Base-by-base conservation (phyloP, 2,113 vertebrate genomes). In the Quiscalus mexicanus region DNA sequence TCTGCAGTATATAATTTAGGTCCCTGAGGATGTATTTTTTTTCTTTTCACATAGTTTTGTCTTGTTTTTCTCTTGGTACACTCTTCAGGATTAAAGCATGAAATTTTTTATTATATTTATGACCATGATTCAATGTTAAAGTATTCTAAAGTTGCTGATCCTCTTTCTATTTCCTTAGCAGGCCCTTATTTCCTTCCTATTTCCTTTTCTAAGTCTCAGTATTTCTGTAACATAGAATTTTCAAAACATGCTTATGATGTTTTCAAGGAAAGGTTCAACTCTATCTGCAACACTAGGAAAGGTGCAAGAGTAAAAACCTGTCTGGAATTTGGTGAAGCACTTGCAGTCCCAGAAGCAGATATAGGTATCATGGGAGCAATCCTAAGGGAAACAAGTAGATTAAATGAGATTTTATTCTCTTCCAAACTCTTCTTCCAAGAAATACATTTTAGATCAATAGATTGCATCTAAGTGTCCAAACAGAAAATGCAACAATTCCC, bases 381-480 rank as follows among this genome's bases (percentile, higher is more conserved):
- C n/a, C 65, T 84, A 47, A 79, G 28, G 22, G 65, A 95, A 68
- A 17, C 22, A 2, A 6, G 12, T 71, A 53, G 49, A 52, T 91
- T 67, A 95, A 96, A 89, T 47, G 45, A 91, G 10, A 37, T 58
- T 96, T 92, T 85, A 8, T 49, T 67, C 27, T 93, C 19, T 94
- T 47, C 4, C 28, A 64, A 50, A 21, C 28, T 82, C 31, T 65
- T 92, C 27, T 65, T 94, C 81, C 60, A 90, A 74, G 60, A 93
- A 91, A 88, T 64, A 67, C 1, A 23, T 83, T 89, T 85, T 64
- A 55, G 39, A 91, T 89, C 74, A 44, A 41, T 83, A 93, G 59
- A 59, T 75, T 62, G 25, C 73, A 87, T 84, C 62, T 87, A 19
- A 88, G 18, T 37, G 35, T 77, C 88, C 1, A 2, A 39, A 82